Conservation (phyloP, 2,888 invertebrate genomes). For the Troides aeacus region DNA sequence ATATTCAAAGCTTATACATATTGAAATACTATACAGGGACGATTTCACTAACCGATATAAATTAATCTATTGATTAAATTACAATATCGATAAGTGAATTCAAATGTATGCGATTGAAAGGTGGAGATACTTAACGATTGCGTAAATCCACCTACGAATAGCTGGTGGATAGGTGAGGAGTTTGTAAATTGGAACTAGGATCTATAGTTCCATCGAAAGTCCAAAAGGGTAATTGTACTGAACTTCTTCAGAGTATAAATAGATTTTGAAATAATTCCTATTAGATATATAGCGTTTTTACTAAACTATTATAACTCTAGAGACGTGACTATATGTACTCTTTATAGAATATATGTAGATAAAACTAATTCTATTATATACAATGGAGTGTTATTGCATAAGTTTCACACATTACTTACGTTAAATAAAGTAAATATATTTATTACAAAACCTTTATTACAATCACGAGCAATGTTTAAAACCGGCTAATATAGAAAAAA, state of each 20-base stretch:
- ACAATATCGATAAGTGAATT: conserved; percentile 4
- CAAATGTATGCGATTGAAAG: not conserved
- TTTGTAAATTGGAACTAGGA: no score
- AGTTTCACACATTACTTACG: not conserved
- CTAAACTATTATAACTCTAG: not conserved
- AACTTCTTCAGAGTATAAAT: no score
- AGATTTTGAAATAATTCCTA: no score
- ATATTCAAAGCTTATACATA: conserved; percentile 18
- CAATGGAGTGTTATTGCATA: not conserved
- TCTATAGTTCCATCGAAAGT: no score
- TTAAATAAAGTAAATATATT: not conserved
- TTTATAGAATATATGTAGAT: not conserved
- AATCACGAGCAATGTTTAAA: no score
- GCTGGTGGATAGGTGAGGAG: no score
- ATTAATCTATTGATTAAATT: conserved; percentile 22
- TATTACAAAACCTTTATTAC: not conserved
- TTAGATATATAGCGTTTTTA: not conserved
- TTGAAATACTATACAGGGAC: conserved; percentile 14
- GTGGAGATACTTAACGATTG: no score
- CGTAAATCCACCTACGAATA: no score
- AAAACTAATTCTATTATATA: not conserved
- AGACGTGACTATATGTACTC: not conserved
- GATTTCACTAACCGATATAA: conserved; percentile 11
- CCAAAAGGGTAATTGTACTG: no score
- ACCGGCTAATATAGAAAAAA: no score